Conservation (phyloP, 2,888 invertebrate genomes). For the Scaptomyza caliginosa region DNA sequence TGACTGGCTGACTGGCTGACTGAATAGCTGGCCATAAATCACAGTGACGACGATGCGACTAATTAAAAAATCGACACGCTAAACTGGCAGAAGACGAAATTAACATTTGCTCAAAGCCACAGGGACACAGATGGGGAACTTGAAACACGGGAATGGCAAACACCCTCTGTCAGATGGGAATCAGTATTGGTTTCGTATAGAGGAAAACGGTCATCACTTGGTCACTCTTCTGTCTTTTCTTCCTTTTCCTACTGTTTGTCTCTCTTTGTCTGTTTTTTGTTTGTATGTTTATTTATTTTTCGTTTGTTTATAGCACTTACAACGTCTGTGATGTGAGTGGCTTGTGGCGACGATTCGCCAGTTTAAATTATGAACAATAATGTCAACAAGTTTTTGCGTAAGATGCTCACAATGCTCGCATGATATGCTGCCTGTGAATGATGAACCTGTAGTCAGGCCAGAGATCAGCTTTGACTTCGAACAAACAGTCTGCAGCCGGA, state of each 20-base stretch:
- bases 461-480: conserved; percentile 39
- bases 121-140: background rate
- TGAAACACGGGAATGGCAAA: conserved; percentile 8
- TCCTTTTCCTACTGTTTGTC: background rate
- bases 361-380: conserved; percentile 73
- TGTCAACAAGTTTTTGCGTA: conserved; percentile 73
- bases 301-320: conserved; percentile 71
- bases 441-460: conserved; percentile 7
- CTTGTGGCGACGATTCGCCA: conserved; percentile 37
- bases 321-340: conserved; percentile 39
- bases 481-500: conserved; percentile 56
- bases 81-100: conserved; percentile 78
- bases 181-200: conserved; percentile 21
- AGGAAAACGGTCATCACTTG: background rate
- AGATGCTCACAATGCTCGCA: conserved; percentile 1
- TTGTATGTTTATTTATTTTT: conserved; percentile 26
- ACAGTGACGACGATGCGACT: conserved; percentile 78
- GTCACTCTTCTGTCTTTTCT: conserved; percentile 42
- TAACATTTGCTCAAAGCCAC: conserved; percentile 64
- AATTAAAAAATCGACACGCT: conserved; percentile 80
- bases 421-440: background rate
- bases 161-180: conserved; percentile 57
- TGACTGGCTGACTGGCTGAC: conserved; percentile 5
- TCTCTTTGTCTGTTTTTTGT: conserved; percentile 10
- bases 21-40: conserved; percentile 67